Evolutionary conservation across 2,797 vertebrate genomes (phyloP).

Genomic region (Ctenopoma kingsleyae): DNA sequence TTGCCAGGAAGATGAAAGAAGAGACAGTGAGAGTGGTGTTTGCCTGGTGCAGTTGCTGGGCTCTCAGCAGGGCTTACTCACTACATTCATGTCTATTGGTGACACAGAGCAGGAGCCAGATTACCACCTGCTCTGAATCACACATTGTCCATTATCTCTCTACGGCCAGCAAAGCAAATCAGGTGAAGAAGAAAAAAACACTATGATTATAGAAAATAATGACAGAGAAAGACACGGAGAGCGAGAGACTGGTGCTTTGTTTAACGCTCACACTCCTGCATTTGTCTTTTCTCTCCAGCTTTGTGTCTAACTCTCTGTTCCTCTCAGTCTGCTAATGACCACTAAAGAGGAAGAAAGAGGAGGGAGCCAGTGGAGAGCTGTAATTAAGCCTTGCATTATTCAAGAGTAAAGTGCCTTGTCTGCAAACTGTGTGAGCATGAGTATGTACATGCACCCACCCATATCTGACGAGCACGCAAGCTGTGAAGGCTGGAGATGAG

Average conservation of each 20-base stretch:
- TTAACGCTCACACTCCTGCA: conserved; percentile 50
- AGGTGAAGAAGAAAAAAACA: conserved; percentile 43
- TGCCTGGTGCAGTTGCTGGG: conserved; percentile 42
- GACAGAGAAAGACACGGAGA: background rate
- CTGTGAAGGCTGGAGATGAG: conserved; percentile 18
- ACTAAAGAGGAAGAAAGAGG: conserved; percentile 45
- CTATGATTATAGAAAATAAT: conserved; percentile 63
- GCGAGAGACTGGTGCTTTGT: conserved; percentile 33
- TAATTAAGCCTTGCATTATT: conserved; percentile 75
- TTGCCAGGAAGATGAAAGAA: conserved; percentile 62
- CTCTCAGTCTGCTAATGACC: conserved; percentile 64
- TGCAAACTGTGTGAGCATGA: conserved; percentile 37
- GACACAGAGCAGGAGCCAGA: conserved; percentile 34
- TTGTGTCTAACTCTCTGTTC: conserved; percentile 33
- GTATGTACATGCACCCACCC: background rate
- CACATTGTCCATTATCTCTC: conserved; percentile 50
- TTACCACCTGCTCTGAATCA: conserved; percentile 51
- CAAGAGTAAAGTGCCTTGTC: conserved; percentile 56
- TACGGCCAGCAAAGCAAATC: conserved; percentile 52
- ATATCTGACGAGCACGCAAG: background rate
- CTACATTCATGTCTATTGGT: conserved; percentile 47
- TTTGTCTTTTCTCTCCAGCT: conserved; percentile 52
- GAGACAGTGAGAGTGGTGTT: conserved; percentile 36
- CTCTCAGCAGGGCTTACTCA: conserved; percentile 40
- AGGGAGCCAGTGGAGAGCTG: conserved; percentile 50